These are phyloP conservation scores for Sarotherodon lohbergeri DNA, from an alignment of 2,113 vertebrate genomes.

Conservation along the genomic window DNA sequence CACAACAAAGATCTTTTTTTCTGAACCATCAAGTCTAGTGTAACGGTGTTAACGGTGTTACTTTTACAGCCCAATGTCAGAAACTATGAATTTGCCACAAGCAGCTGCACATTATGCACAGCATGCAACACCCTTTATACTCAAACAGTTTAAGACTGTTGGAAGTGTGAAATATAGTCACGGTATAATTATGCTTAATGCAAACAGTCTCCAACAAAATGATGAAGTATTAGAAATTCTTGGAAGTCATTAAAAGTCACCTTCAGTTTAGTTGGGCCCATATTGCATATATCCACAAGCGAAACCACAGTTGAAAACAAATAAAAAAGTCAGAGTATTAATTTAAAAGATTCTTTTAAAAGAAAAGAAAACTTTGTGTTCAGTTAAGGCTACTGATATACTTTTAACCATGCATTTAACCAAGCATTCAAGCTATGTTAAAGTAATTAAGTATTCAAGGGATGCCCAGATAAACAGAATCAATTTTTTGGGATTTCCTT, in stretches of 20 bases:
- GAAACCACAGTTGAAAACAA: not conserved
- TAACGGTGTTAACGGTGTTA: not conserved
- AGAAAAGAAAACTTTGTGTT: rapidly evolving
- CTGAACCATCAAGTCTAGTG: not conserved
- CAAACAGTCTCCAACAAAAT: not conserved
- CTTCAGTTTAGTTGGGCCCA: not conserved
- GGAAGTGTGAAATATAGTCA: not conserved
- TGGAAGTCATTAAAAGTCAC: not conserved
- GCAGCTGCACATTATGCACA: not conserved
- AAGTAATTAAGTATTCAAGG: not conserved
- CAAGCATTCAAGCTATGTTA: not conserved
- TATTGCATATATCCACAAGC: not conserved
- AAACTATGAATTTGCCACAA: not conserved
- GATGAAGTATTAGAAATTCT: not conserved
- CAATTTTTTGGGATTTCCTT: not conserved
- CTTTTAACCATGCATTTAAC: not conserved
- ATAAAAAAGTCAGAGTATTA: not conserved
- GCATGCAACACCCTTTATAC: not conserved
- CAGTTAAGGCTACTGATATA: not conserved
- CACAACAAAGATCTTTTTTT: not conserved
- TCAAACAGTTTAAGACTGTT: not conserved
- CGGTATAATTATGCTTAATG: not conserved
- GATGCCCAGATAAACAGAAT: not conserved
- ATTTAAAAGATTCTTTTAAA: not conserved
- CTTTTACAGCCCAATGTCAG: not conserved